Evolutionary conservation across 2,888 invertebrate species (phyloP), one percentile per base, ranked within the genome.

Genomic region (Sussaba pulchella): DNA sequence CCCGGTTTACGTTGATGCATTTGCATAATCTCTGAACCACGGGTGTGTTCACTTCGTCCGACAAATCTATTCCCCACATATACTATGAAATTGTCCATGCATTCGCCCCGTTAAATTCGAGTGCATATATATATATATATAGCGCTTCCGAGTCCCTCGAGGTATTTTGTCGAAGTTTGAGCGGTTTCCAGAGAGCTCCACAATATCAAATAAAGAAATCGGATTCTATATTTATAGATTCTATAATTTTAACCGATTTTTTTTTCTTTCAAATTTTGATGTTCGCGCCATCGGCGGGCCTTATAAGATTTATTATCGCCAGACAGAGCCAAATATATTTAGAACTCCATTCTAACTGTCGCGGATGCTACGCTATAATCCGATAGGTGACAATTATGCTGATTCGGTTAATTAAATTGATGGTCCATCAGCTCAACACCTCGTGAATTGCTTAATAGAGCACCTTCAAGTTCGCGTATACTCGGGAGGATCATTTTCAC

Each of bases 1-100:
- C 83, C 82, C 67, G 81, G 82, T 82, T 84, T 83, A 83, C 82
- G 78, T 78, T 78, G 81, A 82, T 83, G 78, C 81, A 84, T 84
- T 83, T 85, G 78, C 85, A 85, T 85, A 85, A 85, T 84, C 85
- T 85, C 76, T 66, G 70, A 66, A 67, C 74, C 70, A 81, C 54
- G 78, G 80, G 79, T 72, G 82, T 82, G 81, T 78, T 69, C 57
- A 61, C 64, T 78, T 57, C 57, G 17, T 36, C 2, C 57, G 47
- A 69, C 36, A 74, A 70, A 39, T 43, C 31, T 64, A 54, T 63
- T 59, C 45, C 50, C 72, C 59, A 21, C 43, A 74, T 50, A 50
- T 76, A 63, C 21, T 45, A 75, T 50, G 64, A 19, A 36, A 24
- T 57, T 72, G 77, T 79, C 50, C 36, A 50, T 61, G 36, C 63